Evolutionary conservation across 2,113 vertebrate species (phyloP), one percentile per base, ranked within the genome.

Genomic region (Bolborhynchus lineola): DNA sequence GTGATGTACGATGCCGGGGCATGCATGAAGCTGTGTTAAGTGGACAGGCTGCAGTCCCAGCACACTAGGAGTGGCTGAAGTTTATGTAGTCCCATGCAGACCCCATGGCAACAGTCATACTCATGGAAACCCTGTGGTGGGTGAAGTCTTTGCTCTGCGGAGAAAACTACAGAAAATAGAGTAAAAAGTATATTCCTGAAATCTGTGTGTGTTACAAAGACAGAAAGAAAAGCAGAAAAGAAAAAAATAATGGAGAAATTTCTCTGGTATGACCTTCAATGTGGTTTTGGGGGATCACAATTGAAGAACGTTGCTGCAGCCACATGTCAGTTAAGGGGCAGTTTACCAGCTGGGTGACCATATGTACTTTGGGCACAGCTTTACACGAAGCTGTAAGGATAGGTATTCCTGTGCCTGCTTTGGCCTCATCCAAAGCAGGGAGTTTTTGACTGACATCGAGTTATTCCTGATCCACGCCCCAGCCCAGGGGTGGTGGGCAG

Each of bases 361-460:
- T 1, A 4, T 0, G 3, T 60, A 21, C 44, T 69, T 46, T 26
- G 33, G 29, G 46, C 10, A 26, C 9, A 7, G 60, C 13, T 67
- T 62, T 44, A 35, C 23, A 24, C 37, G 24, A 21, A 68, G 26
- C 26, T 63, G 15, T 74, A 17, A 62, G 60, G 55, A n/a, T 5
- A 19, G 41, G 26, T 55, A 55, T 18, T 35, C 47, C 39, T 31
- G 28, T 3, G 1, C 29, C n/a, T 2, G 0, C 52, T 69, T 47
- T 35, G 41, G 24, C 55, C 10, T 7, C 10, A 13, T 33, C 57
- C 42, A 16, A 24, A 62, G n/a, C 39, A 60, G 23, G 28, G 52
- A 39, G 53, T 16, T 11, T 82, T 20, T 0, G 1, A 4, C 7
- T 31, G n/a, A 47, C 20, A 41, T 29, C 0, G 1, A 14, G 9